Base-by-base conservation (phyloP, 2,888 invertebrate genomes). In the Euclidia mi region DNA sequence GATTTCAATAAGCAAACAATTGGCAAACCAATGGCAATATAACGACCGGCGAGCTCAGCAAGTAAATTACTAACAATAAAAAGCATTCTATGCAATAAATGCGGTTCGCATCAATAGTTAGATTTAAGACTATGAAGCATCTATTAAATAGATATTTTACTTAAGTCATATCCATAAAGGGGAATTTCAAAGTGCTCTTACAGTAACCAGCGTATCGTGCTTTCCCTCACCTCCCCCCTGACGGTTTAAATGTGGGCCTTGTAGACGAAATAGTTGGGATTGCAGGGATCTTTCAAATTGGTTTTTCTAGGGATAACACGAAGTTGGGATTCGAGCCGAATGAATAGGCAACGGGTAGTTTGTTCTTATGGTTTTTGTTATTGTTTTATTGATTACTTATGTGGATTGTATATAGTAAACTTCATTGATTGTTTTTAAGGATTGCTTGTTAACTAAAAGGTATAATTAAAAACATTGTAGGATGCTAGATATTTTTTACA, bases 101-200 rank as follows among this genome's bases (percentile, higher is more conserved):
- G 20, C 42, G 28, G 20, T 34, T 44, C 40, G 29, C 44, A 41
- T 41, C 45, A 49, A 32, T 58, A 44, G 41, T 45, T 35, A 58
- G 44, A 53, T 58, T 58, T 53, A 52, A 48, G 44, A 41, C 47
- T 40, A 45, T 45, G 44, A 56, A 56, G 45, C 41, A 38, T 17
- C 42, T 44, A 48, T 58, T 48, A 52, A 58, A 53, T 48, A 58
- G 48, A 58, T 45, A 53, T 58, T 52, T 48, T 44, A 43, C 47
- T 44, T 45, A 41, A 49, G 52, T 45, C 34, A 34, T 35, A 48
- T 40, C 44, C 44, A 35, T 52, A 58, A 49, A 56, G 56, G 29
- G 28, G 56, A 35, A 41, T 49, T 49, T 56, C 49, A 41, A 29
- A 56, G 56, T 49, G 44, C 45, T 41, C 34, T 15, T 37, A 20